Percentiles rank a stretch among this genome's conserved stretches.
Evolutionary conservation across 37 sponge, comb jelly and placozoan species (phyloP).

Genomic region (Oscarella lobularis): DNA sequence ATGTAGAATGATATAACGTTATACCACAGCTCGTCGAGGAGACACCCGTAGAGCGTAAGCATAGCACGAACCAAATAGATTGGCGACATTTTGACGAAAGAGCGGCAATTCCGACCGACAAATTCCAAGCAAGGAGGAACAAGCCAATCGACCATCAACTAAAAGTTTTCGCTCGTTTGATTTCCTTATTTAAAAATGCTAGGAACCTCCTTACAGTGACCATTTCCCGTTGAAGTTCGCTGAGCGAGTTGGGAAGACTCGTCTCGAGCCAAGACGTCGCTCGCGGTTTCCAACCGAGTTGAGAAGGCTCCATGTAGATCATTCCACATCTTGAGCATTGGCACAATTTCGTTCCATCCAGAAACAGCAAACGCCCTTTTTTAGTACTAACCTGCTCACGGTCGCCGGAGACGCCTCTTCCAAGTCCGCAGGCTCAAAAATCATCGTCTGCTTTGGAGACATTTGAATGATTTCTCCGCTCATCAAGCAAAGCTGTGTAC

Average conservation of each 20-base stretch:
- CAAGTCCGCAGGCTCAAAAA: slow-evolving; percentile 94
- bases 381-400: slow-evolving; percentile 39
- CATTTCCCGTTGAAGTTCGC: slow-evolving; percentile 13
- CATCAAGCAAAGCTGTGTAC: slow-evolving; percentile 75
- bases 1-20: too few species aligned
- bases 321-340: slow-evolving; percentile 16
- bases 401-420: slow-evolving; percentile 99
- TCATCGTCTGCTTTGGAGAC: slow-evolving; percentile 87
- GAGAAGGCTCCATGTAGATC: slow-evolving; percentile 43
- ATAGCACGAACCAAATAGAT: slow-evolving; percentile 12
- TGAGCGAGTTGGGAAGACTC: slow-evolving; percentile 10
- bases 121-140: slow-evolving; percentile 21
- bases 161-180: neutral
- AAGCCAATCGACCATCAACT: slow-evolving; percentile 21
- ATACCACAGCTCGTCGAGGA: slow-evolving; percentile 9
- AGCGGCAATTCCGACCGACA: slow-evolving; percentile 2
- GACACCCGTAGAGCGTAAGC: slow-evolving; percentile 24
- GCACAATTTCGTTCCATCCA: neutral
- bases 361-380: neutral
- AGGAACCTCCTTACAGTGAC: neutral
- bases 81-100: slow-evolving; percentile 18
- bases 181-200: neutral
- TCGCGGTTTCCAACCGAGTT: slow-evolving; percentile 15
- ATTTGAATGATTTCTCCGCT: slow-evolving; percentile 98
- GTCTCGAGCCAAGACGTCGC: slow-evolving; percentile 22